phyloP scores from a whole-genome alignment of 64 coral and sea anemone species.

The Orbicella faveolata region DNA sequence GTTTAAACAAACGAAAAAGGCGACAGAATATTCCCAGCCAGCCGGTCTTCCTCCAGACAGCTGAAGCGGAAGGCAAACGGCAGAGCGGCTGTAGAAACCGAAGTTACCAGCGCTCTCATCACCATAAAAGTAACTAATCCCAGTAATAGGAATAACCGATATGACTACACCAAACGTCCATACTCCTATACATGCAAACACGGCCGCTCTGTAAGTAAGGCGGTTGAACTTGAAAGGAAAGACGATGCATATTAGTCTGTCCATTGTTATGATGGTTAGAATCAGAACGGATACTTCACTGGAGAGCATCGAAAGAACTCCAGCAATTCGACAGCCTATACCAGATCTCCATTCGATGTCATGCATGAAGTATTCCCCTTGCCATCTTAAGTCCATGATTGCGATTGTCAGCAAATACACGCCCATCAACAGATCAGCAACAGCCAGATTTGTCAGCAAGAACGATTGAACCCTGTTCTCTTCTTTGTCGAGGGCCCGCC shows the following conservation, averaged over 20 bases:
- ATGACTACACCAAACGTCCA: constrained; percentile 23
- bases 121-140: constrained; percentile 9
- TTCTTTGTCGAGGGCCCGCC: not conserved
- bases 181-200: not conserved
- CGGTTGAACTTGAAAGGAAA: constrained; percentile 20
- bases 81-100: constrained; percentile 33
- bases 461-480: constrained; percentile 21
- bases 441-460: constrained; percentile 25
- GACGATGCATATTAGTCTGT: constrained; percentile 36
- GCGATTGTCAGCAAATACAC: constrained; percentile 28
- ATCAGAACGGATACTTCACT: constrained; percentile 29
- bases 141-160: constrained; percentile 8
- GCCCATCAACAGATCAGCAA: constrained; percentile 18
- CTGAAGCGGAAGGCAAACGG: constrained; percentile 28
- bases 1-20: constrained; percentile 9
- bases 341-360: constrained; percentile 31
- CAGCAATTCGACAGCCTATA: not conserved
- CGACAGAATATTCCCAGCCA: constrained; percentile 20
- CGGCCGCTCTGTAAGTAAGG: not conserved
- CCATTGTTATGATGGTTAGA: constrained; percentile 18
- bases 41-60: not conserved
- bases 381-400: constrained; percentile 11
- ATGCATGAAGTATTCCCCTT: constrained; percentile 29
- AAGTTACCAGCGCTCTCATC: not conserved
- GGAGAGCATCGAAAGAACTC: constrained; percentile 26